These are phyloP conservation scores for Oscheius onirici DNA, from an alignment of 2,888 invertebrate species.

Conservation along the genomic window DNA sequence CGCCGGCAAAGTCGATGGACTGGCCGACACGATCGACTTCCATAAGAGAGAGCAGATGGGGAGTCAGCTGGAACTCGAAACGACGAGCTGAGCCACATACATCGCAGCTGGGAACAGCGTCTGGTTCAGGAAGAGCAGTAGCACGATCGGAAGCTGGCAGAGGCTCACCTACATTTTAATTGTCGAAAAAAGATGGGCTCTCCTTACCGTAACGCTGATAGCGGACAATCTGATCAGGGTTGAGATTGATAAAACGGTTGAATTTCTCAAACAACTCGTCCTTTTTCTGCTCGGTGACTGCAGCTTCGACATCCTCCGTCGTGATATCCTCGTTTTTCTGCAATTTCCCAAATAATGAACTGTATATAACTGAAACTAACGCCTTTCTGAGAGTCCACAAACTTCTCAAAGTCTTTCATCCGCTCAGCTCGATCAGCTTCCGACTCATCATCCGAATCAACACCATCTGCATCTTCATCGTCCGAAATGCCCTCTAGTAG, in stretches of 20 bases:
- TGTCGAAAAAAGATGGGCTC: not conserved
- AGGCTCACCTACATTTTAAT: slow-evolving; percentile 74
- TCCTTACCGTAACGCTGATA: slow-evolving; percentile 77
- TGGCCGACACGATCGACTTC: slow-evolving; percentile 64
- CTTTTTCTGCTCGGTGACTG: slow-evolving; percentile 52
- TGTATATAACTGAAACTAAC: slow-evolving; percentile 24
- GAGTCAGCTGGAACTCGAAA: slow-evolving; percentile 88
- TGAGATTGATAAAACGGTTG: slow-evolving; percentile 78
- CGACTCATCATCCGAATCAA: slow-evolving; percentile 40
- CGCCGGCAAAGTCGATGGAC: slow-evolving; percentile 87
- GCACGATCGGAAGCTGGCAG: slow-evolving; percentile 81
- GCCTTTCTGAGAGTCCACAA: slow-evolving; percentile 68
- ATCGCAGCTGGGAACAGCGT: slow-evolving; percentile 80
- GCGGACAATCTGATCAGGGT: slow-evolving; percentile 81
- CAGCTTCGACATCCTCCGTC: slow-evolving; percentile 46
- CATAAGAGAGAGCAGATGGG: slow-evolving; percentile 66
- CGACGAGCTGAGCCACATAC: slow-evolving; percentile 81
- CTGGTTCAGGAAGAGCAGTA: slow-evolving; percentile 62
- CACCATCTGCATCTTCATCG: slow-evolving; percentile 52
- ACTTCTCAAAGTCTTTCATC: slow-evolving; percentile 76
- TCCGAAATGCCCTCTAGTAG: slow-evolving; percentile 56
- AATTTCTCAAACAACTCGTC: slow-evolving; percentile 86
- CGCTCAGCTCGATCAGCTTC: slow-evolving; percentile 68
- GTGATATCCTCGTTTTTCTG: slow-evolving; percentile 51
- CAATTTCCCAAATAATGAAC: not conserved